These are phyloP conservation scores for Onychostruthus taczanowskii DNA, from an alignment of 2,113 vertebrate genomes.

Conservation along the genomic window DNA sequence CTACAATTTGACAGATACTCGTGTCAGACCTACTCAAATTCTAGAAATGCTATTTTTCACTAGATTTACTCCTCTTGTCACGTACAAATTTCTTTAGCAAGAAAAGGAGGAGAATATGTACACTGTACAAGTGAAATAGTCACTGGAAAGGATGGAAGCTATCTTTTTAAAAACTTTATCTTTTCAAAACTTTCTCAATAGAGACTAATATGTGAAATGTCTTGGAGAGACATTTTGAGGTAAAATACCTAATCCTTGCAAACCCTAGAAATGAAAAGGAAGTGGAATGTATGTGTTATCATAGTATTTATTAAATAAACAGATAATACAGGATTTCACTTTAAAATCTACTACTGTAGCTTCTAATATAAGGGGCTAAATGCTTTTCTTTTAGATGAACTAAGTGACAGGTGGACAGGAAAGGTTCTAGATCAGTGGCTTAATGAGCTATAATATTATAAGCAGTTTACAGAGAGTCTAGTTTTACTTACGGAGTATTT, in stretches of 20 bases:
- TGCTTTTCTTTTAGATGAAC: neutral
- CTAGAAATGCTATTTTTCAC: neutral
- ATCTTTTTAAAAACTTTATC: neutral
- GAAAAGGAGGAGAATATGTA: neutral
- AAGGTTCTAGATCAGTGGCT: neutral
- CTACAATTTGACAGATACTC: neutral
- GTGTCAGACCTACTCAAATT: neutral
- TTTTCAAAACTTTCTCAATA: neutral
- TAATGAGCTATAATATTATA: neutral
- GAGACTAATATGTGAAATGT: neutral
- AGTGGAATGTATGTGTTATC: neutral
- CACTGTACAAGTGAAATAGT: neutral
- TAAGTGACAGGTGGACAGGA: neutral
- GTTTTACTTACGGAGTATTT: slow-evolving; percentile 90
- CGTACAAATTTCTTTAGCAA: neutral
- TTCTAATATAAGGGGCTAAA: neutral
- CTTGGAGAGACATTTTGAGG: neutral
- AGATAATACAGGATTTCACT: neutral
- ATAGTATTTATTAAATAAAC: neutral
- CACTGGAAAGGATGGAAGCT: neutral
- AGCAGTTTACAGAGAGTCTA: neutral
- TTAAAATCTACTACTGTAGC: neutral
- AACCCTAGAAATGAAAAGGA: neutral
- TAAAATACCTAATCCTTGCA: neutral
- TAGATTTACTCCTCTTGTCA: neutral